phyloP scores from a whole-genome alignment of 1,140 invertebrate genomes.

The Orius laevigatus region DNA sequence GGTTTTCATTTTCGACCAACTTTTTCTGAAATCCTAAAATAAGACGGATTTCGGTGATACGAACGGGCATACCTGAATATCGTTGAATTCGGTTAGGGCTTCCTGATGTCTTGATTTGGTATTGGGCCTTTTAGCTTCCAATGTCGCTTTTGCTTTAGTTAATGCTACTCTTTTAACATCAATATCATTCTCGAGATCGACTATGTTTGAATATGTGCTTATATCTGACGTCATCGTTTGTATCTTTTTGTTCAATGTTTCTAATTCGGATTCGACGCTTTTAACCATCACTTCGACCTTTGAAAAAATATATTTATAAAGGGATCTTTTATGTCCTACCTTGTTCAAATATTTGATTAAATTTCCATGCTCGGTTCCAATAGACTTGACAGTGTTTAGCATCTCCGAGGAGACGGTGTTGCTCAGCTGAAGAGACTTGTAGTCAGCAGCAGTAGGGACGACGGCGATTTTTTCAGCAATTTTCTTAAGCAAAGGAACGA shows the following conservation, averaged over 20 bases:
- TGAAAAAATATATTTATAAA: neutral
- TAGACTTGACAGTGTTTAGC: constrained; percentile 32
- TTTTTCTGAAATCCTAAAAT: constrained; percentile 31
- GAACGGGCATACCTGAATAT: neutral
- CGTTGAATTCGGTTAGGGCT: neutral
- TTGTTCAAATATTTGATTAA: constrained; percentile 27
- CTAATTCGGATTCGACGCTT: constrained; percentile 20
- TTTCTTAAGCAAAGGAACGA: constrained; percentile 37
- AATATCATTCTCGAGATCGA: constrained; percentile 30
- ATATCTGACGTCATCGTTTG: constrained; percentile 30
- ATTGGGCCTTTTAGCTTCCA: constrained; percentile 12
- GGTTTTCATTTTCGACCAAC: constrained; percentile 50
- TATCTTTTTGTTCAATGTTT: constrained; percentile 18
- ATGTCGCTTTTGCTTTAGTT: constrained; percentile 23
- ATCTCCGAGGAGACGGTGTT: constrained; percentile 24
- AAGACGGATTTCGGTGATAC: neutral
- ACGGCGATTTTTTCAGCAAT: constrained; percentile 33
- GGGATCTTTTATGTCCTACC: no score
- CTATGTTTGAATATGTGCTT: constrained; percentile 29
- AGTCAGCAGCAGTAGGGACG: constrained; percentile 17
- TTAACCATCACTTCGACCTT: constrained; percentile 19
- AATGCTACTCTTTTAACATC: constrained; percentile 20
- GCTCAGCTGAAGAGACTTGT: constrained; percentile 14
- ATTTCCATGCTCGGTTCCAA: constrained; percentile 35
- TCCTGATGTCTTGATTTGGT: neutral